phyloP scores from a whole-genome alignment of 2,888 invertebrate species.

The Dynastes hyllus region DNA sequence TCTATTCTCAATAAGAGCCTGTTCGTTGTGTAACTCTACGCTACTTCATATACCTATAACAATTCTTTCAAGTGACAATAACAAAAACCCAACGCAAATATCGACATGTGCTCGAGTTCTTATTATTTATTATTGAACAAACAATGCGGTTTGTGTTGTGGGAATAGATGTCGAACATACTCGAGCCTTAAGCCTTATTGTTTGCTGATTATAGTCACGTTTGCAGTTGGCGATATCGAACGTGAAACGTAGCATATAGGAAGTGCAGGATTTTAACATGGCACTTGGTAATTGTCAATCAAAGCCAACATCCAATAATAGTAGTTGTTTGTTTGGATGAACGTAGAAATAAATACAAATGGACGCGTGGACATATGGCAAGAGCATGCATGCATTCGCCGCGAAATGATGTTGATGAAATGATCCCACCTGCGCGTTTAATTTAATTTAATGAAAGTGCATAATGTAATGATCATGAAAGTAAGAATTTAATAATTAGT shows the following conservation, averaged over 20 bases:
- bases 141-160: conserved; percentile 51
- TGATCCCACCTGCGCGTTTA: no score
- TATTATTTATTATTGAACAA: conserved; percentile 51
- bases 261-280: conserved; percentile 2
- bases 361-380: no score
- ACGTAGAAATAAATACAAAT: no score
- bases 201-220: conserved; percentile 3
- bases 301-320: neutral
- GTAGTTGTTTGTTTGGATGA: no score
- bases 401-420: no score
- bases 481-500: no score
- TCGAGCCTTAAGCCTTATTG: conserved; percentile 28
- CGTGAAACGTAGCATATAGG: conserved; percentile 3
- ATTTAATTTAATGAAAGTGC: no score
- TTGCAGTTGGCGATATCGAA: neutral
- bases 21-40: no score
- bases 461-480: no score
- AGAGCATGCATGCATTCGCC: no score
- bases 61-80: conserved; percentile 21
- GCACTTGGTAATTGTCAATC: neutral
- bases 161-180: conserved; percentile 44
- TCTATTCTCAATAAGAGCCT: no score
- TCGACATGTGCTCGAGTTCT: conserved; percentile 47
- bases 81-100: conserved; percentile 34
- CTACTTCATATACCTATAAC: no score